Conservation (phyloP, 2,888 invertebrate species). For the Phytoseiulus persimilis region DNA sequence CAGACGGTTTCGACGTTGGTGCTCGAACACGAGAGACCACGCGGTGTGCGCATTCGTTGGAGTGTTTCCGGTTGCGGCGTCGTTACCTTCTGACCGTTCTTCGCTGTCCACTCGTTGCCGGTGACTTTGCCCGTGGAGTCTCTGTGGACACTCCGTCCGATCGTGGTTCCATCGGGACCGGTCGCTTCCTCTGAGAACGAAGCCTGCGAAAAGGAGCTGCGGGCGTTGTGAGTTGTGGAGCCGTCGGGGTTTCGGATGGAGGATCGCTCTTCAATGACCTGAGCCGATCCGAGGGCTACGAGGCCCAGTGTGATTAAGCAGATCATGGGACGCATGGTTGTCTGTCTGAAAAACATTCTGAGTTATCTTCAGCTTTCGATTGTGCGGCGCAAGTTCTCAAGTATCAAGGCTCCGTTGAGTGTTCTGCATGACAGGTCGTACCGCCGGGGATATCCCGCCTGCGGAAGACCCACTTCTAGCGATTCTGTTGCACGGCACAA, state of each 20-base stretch:
- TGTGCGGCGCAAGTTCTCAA: background rate
- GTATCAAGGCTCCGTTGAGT: background rate
- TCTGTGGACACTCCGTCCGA: background rate
- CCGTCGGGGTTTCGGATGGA: conserved; percentile 32
- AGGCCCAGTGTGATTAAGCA: background rate
- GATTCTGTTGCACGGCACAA: background rate
- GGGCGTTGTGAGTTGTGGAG: background rate
- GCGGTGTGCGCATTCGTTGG: too few species aligned
- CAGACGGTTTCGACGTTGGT: background rate
- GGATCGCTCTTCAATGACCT: conserved; percentile 19
- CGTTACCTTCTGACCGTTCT: conserved; percentile 9
- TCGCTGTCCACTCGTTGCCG: conserved; percentile 28
- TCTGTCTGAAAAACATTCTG: background rate
- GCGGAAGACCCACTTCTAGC: background rate
- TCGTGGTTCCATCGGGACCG: conserved; percentile 10
- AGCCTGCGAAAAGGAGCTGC: conserved; percentile 15
- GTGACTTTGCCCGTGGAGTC: conserved; percentile 23
- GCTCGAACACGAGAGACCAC: too few species aligned
- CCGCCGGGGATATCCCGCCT: background rate
- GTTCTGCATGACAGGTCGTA: background rate
- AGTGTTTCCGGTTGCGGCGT: too few species aligned
- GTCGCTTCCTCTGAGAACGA: background rate
- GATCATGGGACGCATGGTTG: conserved; percentile 12
- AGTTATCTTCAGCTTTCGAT: background rate
- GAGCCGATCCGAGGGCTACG: background rate